Base-by-base conservation (phyloP, 2,113 vertebrate species). In the Riparia riparia region DNA sequence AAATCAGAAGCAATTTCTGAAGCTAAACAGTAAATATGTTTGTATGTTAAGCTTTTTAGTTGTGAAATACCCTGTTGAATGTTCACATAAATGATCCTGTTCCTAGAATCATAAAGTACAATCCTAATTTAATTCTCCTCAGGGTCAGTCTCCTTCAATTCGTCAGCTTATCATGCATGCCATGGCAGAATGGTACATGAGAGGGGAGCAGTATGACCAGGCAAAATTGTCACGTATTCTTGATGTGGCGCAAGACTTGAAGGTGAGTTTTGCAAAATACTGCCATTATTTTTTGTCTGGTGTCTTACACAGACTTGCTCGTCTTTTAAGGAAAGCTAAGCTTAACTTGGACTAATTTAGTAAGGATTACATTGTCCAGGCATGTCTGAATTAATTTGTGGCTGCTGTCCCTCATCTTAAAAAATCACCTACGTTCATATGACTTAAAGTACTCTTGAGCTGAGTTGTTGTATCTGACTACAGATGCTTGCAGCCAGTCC, bases 171-270 rank as follows among this genome's bases (percentile, higher is more conserved):
- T 99, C 96, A 99, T 99, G 99, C 99, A 99, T 97, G 99, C 99
- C 5, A 99, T 99, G 99, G 99, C 99, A 74, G 99, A 99, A 95
- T 99, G 99, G 99, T 99, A 99, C 98, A 99, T 99, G 99, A 98
- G 99, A 97, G 99, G 99, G 82, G 99, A 99, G 84, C 99, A 99
- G 96, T 99, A 99, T 49, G 99, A 99, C 94, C 99, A 99, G 97
- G 99, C 99, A 86, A 99, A 99, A 97, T 92, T 99, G 93, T 99
- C 99, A 77, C 98, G 99, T 86, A 99, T 99, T 98, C 98, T 99
- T 96, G 99, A 99, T 95, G 99, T 99, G 97, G 99, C 99, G 14
- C 99, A 99, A 97, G 99, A 99, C 98, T 98, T 99, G 97, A 99
- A 99, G 99, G 99, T 99, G 95, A 97, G 96, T 86, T 73, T 65